Percentiles rank a stretch among this genome's conserved stretches.
Evolutionary conservation across 2,797 vertebrate species (phyloP).

Genomic region (Rhinophrynus dorsalis): DNA sequence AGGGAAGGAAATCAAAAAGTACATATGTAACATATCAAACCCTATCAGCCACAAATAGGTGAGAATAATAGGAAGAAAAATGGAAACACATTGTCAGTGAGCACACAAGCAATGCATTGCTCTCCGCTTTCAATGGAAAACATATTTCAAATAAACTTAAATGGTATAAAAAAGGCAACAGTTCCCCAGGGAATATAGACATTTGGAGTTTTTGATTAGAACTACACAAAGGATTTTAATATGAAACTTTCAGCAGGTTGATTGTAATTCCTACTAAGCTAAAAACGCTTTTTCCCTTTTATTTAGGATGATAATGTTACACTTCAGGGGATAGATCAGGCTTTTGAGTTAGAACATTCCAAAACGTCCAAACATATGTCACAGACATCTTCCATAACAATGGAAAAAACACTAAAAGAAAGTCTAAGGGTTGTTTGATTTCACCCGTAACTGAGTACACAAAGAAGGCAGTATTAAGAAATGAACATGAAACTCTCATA

Average conservation of each 20-base stretch:
- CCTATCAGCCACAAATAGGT: conserved; percentile 36
- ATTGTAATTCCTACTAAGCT: conserved; percentile 54
- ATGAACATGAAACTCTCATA: conserved; percentile 24
- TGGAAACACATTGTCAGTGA: conserved; percentile 52
- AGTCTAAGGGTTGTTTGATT: conserved; percentile 22
- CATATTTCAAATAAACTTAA: conserved; percentile 61
- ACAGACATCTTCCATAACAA: conserved; percentile 46
- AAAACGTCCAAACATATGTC: conserved; percentile 40
- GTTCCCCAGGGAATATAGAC: conserved; percentile 49
- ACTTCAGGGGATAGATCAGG: conserved; percentile 49
- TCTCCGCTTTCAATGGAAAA: conserved; percentile 47
- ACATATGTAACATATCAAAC: conserved; percentile 38
- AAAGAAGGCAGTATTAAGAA: conserved; percentile 15
- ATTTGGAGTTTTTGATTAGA: conserved; percentile 53
- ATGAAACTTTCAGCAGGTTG: conserved; percentile 53
- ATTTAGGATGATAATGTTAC: conserved; percentile 49
- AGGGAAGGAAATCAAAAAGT: conserved; percentile 12
- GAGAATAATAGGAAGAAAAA: conserved; percentile 54
- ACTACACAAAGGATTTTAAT: conserved; percentile 53
- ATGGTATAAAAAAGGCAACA: conserved; percentile 57
- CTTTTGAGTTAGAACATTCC: conserved; percentile 44
- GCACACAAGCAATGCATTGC: conserved; percentile 42
- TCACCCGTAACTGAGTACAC: background rate
- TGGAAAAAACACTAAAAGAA: conserved; percentile 15
- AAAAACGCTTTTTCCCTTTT: conserved; percentile 48